Evolutionary conservation across 2,888 invertebrate genomes (phyloP).

Genomic region (Patella pellucida): DNA sequence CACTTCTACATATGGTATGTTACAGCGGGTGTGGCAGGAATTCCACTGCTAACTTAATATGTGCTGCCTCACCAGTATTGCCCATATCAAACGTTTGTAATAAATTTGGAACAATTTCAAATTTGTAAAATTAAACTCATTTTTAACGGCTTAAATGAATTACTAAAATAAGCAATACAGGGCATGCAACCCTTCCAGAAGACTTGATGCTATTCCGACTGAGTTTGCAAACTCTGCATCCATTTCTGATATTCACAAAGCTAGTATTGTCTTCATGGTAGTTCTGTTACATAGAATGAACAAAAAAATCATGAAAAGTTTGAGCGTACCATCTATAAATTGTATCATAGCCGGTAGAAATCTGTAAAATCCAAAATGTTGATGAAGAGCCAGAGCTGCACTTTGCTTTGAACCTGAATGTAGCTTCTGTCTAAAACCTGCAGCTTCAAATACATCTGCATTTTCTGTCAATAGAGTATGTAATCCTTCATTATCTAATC

Average conservation of each 20-base stretch:
- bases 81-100: too few species aligned
- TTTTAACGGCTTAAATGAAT: too few species aligned
- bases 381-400: background rate
- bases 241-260: constrained; percentile 6
- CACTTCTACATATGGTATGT: too few species aligned
- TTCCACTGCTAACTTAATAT: too few species aligned
- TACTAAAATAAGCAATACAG: background rate
- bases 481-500: constrained; percentile 6
- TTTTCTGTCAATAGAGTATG: background rate
- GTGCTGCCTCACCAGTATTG: too few species aligned
- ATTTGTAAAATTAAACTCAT: too few species aligned
- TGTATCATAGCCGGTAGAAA: constrained; percentile 1
- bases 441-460: constrained; percentile 6
- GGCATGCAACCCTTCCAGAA: constrained; percentile 1
- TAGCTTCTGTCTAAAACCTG: constrained; percentile 1
- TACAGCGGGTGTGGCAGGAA: too few species aligned
- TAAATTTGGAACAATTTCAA: too few species aligned
- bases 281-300: background rate
- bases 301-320: background rate
- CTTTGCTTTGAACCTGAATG: constrained; percentile 6
- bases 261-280: background rate
- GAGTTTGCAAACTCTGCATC: constrained; percentile 3
- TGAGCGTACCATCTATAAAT: constrained; percentile 6
- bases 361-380: constrained; percentile 1
- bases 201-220: background rate